These are phyloP conservation scores for Cephus rjabovi DNA, from an alignment of 2,888 invertebrate species.

Conservation along the genomic window DNA sequence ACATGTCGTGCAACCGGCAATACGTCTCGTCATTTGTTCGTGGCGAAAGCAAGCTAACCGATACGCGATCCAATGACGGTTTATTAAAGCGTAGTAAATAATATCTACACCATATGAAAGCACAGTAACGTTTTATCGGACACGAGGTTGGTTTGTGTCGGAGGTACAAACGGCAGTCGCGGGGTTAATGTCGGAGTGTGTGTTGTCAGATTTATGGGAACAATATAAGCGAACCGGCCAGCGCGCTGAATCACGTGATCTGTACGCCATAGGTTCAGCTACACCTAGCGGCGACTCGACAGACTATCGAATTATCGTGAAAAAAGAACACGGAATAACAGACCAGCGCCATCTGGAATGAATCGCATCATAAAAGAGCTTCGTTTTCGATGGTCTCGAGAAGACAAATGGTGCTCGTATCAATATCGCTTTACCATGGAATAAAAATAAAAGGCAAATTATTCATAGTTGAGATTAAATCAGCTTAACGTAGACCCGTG, in stretches of 20 bases:
- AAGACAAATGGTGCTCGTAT: neutral
- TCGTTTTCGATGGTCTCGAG: neutral
- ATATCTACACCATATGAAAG: slow-evolving; percentile 32
- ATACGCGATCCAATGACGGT: slow-evolving; percentile 2
- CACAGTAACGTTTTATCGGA: slow-evolving; percentile 23
- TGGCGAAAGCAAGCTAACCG: neutral
- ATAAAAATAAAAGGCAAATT: neutral
- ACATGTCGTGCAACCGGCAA: neutral
- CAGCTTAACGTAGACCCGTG: neutral
- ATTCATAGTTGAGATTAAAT: neutral
- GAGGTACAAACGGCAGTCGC: slow-evolving; percentile 44
- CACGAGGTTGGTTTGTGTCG: slow-evolving; percentile 26
- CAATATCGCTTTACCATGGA: neutral
- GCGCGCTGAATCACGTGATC: slow-evolving; percentile 40
- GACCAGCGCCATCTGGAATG: neutral
- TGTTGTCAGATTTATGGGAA: slow-evolving; percentile 58
- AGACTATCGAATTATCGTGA: neutral
- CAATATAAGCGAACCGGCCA: slow-evolving; percentile 51
- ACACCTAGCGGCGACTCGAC: neutral
- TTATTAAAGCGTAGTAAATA: slow-evolving; percentile 44
- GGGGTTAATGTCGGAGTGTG: slow-evolving; percentile 48
- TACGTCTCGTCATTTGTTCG: neutral
- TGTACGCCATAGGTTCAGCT: neutral
- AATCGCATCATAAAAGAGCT: neutral
- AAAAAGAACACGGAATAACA: neutral